Base-by-base conservation (phyloP, 2,797 vertebrate genomes). In the Triplophysa yarkandensis region DNA sequence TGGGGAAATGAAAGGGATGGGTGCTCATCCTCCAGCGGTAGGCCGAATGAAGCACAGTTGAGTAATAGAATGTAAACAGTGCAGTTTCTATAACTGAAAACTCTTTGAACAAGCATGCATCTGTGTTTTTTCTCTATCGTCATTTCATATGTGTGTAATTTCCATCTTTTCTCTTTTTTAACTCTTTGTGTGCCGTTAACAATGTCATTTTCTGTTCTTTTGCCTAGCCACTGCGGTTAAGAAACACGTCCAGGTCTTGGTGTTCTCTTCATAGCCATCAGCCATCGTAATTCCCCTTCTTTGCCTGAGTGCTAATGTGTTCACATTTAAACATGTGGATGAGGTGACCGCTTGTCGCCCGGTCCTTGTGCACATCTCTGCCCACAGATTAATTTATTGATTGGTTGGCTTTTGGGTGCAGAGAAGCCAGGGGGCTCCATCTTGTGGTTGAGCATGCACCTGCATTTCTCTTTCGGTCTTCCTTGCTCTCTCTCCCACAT, bases 341-440 rank as follows among this genome's bases (percentile, higher is more conserved):
- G 41, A 78, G 79, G 68, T 77, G 71, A 62, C 48, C 13, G 61
- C 63, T 79, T 79, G 66, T 76, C n/a, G 62, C 63, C 54, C 54
- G 43, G 67, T 75, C 44, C 60, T 66, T 13, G 30, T 17, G 41
- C 65, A 69, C 61, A 34, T 36, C 52, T 74, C 46, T 74, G 58
- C 75, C 41, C 70, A 69, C 39, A 82, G 71, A 72, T 71, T 34
- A 66, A 79, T 62, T 82, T 83, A 83, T 84, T 82, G 85, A 83
- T 85, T 77, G 77, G 68, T 66, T 78, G 54, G 58, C 58, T 81
- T 39, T 71, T 58, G 36, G 61, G 66, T 68, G 68, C 69, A 83
- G 73, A 78, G 80, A 84, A 85, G 84, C 83, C 71, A 78, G 76
- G 80, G 84, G 79, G 83, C 82, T 77, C 86, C 86, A 86, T 85